A percentile compares a stretch with the other conserved stretches of the same genome.
Evolutionary conservation across 2,888 invertebrate genomes (phyloP).

Genomic region (Eubasilissa splendida): DNA sequence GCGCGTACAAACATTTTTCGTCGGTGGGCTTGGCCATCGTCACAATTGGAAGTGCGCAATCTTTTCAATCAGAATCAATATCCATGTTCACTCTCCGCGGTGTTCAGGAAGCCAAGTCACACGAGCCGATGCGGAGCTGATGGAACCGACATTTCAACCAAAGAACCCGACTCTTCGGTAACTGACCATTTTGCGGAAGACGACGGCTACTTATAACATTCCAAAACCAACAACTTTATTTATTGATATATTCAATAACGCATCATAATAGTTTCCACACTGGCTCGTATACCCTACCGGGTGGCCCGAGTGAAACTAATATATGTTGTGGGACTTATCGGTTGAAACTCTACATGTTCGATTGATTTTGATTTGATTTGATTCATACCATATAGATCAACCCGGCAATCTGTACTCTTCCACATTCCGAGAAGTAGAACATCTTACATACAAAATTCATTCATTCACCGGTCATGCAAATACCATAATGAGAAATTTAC

Average conservation of each 20-base stretch:
- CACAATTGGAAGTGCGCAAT: not conserved
- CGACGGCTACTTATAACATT: constrained; percentile 22
- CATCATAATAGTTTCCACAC: not conserved
- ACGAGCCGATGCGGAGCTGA: not conserved
- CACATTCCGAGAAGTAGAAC: too few species aligned
- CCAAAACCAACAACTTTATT: constrained; percentile 16
- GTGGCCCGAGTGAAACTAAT: too few species aligned
- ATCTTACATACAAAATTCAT: too few species aligned
- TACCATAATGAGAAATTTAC: too few species aligned
- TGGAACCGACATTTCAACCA: constrained; percentile 14
- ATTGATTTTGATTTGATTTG: too few species aligned
- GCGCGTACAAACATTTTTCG: constrained; percentile 23
- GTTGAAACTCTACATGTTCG: too few species aligned
- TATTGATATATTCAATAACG: constrained; percentile 10
- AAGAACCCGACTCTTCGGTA: not conserved
- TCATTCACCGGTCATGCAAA: too few species aligned
- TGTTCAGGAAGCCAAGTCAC: not conserved
- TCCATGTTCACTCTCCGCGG: not conserved
- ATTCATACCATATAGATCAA: too few species aligned
- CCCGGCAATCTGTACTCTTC: too few species aligned
- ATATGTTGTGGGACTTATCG: too few species aligned
- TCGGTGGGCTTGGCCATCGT: constrained; percentile 19
- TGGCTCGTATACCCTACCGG: not conserved
- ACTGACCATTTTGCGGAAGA: constrained; percentile 13
- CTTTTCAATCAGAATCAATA: not conserved